Evolutionary conservation across 30 jellyfish, hydroid and myxozoan genomes (phyloP), one percentile per base, ranked within the genome.

Genomic region (Aurelia sp.): DNA sequence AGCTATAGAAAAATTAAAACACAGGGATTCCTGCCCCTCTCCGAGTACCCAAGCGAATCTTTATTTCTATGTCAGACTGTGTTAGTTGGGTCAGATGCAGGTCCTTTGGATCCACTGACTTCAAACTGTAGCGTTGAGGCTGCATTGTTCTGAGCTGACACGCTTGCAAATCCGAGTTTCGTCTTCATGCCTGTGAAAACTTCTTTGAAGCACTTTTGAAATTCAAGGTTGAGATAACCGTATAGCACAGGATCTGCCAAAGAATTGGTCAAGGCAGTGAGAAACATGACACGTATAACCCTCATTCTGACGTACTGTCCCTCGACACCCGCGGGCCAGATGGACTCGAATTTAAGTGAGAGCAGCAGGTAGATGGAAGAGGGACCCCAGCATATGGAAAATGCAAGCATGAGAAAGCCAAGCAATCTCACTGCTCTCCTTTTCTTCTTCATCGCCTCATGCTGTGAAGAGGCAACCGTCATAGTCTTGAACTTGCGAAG

Each of bases 211-310:
- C 86, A 83, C 51, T 76, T 76, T 13, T 72, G 69, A 51, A 76
- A 87, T 55, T 76, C 96, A 51, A 71, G 86, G 59, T 69, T 75
- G 40, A 40, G 53, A 50, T 73, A 87, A 12, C 79, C 90, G 21
- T 87, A 87, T 2, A 88, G 69, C 69, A 77, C 48, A 10, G 91
- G 91, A 53, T 78, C 91, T 33, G 81, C 88, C 13, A 88, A 87
- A 67, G 82, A 52, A 72, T 78, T 78, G 59, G 80, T 67, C 63
- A 88, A 41, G 3, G 91, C 82, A n/a, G 47, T 77, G 44, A 88
- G 63, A 44, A 88, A 71, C 68, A 72, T 58, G 31, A 88, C 80
- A 9, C 91, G 74, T 5, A 88, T 78, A 22, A 69, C 44, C 67
- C 81, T 74, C 86, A 88, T 77, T 40, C 91, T 77, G 41, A 24